These are phyloP conservation scores for Ladona fulva DNA, from an alignment of 1,140 invertebrate species.

Conservation along the genomic window DNA sequence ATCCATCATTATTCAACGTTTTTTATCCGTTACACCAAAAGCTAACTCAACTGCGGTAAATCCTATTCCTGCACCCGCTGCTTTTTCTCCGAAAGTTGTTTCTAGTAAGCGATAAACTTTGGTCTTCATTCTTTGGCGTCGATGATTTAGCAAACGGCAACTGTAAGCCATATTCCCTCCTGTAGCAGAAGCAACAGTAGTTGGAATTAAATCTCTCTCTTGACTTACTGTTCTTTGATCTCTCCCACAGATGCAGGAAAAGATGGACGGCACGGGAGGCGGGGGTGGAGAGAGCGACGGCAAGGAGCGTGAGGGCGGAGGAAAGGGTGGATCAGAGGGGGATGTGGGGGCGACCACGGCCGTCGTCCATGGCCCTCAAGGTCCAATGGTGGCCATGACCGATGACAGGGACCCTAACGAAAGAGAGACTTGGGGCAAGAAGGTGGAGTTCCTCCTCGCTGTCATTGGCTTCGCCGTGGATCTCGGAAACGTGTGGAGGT, in stretches of 20 bases:
- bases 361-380: not conserved
- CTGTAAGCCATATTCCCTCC: no score
- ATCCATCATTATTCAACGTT: no score
- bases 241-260: not conserved
- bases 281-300: not conserved
- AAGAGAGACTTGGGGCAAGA: slow-evolving; percentile 71
- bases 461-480: slow-evolving; percentile 83
- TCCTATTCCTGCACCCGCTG: no score
- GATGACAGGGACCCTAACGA: slow-evolving; percentile 45
- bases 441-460: slow-evolving; percentile 79
- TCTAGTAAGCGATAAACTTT: no score
- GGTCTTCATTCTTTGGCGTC: no score
- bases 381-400: slow-evolving; percentile 47
- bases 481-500: slow-evolving; percentile 69
- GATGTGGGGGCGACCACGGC: not conserved
- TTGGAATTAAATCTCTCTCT: no score
- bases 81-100: no score
- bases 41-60: no score
- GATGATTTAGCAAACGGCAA: no score
- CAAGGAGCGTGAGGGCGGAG: slow-evolving; percentile 27
- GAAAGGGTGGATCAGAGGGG: not conserved
- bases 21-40: no score
- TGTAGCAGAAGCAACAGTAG: no score
- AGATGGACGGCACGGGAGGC: not conserved
- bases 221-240: no score